Base-by-base conservation (phyloP, 2,888 invertebrate genomes). In the Seira sanloemensis region DNA sequence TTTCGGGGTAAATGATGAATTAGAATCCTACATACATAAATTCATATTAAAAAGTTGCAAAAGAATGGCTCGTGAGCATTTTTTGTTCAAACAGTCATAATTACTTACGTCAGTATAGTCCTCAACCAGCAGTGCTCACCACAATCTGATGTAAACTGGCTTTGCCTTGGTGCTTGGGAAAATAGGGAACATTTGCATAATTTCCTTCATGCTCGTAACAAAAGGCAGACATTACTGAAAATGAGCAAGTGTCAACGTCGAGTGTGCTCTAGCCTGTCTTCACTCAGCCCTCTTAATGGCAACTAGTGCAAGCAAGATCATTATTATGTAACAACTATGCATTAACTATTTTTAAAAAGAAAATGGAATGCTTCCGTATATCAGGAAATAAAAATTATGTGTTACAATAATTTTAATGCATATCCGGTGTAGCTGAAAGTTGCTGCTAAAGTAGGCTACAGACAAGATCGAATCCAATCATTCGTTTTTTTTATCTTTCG, bases 351-450 rank as follows among this genome's bases (percentile, higher is more conserved):
- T 37, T 37, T 37, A 9, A 5, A 37, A 37, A 37, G 74, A 73
- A 80, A 80, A 58, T 50, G 58, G 66, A 80, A 46, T 80, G 68
- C 75, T 81, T 81, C 76, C 81, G 81, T 81, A 67, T 81, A 81
- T 76, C 81, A 75, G 81, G 81, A 81, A 81, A 75, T 81, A 81
- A 81, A 37, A 81, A 76, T 81, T 75, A 81, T 81, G 37, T 37
- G 37, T 12, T 81, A 74, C 81, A 75, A 75, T 37, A 37, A 37
- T 37, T 81, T 76, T 81, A 73, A 81, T 81, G 81, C 81, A 81
- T 81, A 81, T 81, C 81, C 81, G 81, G 81, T 81, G 76, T 79
- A 66, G 25, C 68, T 76, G 81, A 81, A 81, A 81, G 81, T 81
- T 71, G 81, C 74, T 81, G 76, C 71, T 81, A 81, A 37, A 76